Base-by-base conservation (phyloP, 2,113 vertebrate genomes). In the Gambusia affinis region DNA sequence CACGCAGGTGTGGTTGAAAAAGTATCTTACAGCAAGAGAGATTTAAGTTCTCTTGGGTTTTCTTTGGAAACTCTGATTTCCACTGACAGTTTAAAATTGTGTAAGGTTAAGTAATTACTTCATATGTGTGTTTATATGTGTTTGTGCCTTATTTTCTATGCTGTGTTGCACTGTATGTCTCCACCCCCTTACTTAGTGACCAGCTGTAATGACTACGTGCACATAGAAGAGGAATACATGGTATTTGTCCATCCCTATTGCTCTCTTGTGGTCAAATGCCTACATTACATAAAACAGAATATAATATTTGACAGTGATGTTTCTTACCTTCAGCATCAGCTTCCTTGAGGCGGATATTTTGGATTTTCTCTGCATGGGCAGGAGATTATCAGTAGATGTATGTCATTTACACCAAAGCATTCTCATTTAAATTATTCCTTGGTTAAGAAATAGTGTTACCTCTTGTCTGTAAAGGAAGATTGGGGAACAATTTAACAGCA, bases 311-410 rank as follows among this genome's bases (percentile, higher is more conserved):
- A 24, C 27, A 24, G 66, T 57, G 22, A 57, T 76, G 0, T 75
- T 62, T 86, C 87, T 94, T 80, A 96, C 96, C 95, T 97, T 97
- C 42, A 98, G 92, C 92, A 98, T 47, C 75, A 98, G 95, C 79
- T 98, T 98, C 81, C 97, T 96, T 12, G 97, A 98, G 47, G 97
- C 97, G 24, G 97, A 95, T 89, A 98, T 98, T 94, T 98, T 98
- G 87, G 96, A 91, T 92, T 98, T 96, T 82, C 95, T 95, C 95
- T 96, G 57, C 0, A 68, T 60, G 28, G 47, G 72, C 2, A 82
- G 15, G 10, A 54, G 12, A 79, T 60, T 66, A 12, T 27, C 29
- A 83, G 31, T 17, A 70, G 0, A 61, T 42, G 47, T 57, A 30
- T 12, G 54, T 0, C 0, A 74, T 1, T 57, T n/a, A 11, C 22